Evolutionary conservation across 2,113 vertebrate species (phyloP).

Genomic region (Smithornis capensis): DNA sequence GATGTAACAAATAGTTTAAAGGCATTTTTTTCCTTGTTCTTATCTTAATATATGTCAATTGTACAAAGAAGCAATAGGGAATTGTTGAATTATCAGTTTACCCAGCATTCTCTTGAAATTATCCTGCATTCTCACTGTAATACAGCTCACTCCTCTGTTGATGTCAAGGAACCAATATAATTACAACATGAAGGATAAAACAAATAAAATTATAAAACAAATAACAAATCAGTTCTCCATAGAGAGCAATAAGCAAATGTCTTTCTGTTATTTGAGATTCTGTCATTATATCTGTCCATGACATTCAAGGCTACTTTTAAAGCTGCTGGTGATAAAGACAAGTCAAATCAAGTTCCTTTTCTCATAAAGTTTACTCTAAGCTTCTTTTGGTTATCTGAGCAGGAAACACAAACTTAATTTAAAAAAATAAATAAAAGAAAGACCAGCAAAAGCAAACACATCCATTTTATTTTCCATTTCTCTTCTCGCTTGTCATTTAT

Average conservation of each 20-base stretch:
- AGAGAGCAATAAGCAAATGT: slow-evolving; percentile 3
- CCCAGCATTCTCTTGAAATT: not conserved
- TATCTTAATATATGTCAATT: not conserved
- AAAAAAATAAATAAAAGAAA: not conserved
- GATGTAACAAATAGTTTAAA: not conserved
- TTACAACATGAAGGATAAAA: not conserved
- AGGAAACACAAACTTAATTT: slow-evolving; percentile 33
- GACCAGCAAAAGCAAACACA: not conserved
- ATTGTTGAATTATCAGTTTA: not conserved
- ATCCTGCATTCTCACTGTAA: not conserved
- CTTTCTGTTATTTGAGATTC: slow-evolving; percentile 1
- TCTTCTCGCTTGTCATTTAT: slow-evolving; percentile 16
- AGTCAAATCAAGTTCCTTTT: not conserved
- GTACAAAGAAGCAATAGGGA: not conserved
- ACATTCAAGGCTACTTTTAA: not conserved
- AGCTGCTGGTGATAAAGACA: not conserved
- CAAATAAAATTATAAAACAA: not conserved
- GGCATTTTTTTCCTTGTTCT: not conserved
- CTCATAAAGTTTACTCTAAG: not conserved
- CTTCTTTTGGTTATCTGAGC: not conserved
- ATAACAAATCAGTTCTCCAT: not conserved
- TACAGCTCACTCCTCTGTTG: not conserved
- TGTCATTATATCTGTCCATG: not conserved
- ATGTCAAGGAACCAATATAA: not conserved
- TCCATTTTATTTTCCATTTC: not conserved